These are phyloP conservation scores for Polymixis lichenea DNA, from an alignment of 2,888 invertebrate species.

Conservation along the genomic window DNA sequence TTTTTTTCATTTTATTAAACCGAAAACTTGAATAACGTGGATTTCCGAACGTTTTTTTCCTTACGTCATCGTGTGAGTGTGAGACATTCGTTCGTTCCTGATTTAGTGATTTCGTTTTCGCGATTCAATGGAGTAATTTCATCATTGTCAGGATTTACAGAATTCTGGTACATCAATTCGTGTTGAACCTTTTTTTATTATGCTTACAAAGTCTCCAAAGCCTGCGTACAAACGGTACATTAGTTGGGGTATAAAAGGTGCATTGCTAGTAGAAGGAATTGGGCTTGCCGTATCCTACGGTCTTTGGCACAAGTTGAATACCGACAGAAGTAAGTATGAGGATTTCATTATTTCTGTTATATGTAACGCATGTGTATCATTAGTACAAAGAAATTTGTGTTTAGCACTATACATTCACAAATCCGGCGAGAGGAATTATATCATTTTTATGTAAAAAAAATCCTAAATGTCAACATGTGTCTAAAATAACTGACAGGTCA, in stretches of 20 bases:
- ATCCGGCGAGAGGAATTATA: neutral
- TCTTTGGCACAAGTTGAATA: conserved; percentile 93
- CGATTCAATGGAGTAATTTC: conserved; percentile 55
- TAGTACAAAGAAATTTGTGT: conserved; percentile 33
- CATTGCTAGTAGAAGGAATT: conserved; percentile 91
- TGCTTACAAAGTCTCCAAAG: conserved; percentile 92
- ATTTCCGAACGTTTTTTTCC: conserved; percentile 58
- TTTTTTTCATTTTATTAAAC: neutral
- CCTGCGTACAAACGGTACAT: conserved; percentile 88
- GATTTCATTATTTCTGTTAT: conserved; percentile 43
- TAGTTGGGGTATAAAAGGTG: conserved; percentile 88
- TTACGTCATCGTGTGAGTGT: conserved; percentile 73
- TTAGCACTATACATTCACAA: neutral
- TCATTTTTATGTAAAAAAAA: conserved; percentile 14
- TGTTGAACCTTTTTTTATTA: conserved; percentile 80
- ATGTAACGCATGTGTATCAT: neutral
- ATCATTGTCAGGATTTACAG: conserved; percentile 22
- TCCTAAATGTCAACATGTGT: conserved; percentile 48
- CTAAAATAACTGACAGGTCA: conserved; percentile 23
- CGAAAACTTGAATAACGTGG: neutral
- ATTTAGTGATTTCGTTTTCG: conserved; percentile 61
- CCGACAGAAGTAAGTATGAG: conserved; percentile 92
- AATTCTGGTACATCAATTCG: conserved; percentile 36
- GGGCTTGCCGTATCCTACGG: conserved; percentile 91
- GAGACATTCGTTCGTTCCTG: conserved; percentile 34